Conservation (phyloP, 2,113 vertebrate genomes). For the Mesitornis unicolor region DNA sequence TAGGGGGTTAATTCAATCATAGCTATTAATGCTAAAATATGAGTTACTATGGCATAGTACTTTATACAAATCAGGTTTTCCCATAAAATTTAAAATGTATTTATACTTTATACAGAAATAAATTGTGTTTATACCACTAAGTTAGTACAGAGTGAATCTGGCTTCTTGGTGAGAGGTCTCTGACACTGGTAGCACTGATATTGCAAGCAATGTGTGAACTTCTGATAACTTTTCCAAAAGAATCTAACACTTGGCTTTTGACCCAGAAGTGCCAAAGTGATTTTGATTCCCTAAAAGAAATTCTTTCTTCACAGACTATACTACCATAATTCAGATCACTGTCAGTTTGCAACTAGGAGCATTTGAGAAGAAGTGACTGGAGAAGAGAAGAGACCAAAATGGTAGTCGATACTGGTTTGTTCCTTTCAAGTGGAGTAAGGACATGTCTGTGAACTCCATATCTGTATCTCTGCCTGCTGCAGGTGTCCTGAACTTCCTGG, state of each 20-base stretch:
- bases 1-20: not conserved
- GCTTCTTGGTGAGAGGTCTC: not conserved
- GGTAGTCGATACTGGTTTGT: not conserved
- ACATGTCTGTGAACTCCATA: not conserved
- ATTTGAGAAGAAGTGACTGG: not conserved
- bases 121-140: not conserved
- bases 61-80: not conserved
- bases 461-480: not conserved
- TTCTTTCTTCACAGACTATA: not conserved
- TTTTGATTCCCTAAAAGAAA: conserved; percentile 6
- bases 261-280: not conserved
- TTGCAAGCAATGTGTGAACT: not conserved
- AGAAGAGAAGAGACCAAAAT: not conserved
- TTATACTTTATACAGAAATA: not conserved
- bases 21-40: not conserved
- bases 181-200: not conserved
- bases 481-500: not conserved
- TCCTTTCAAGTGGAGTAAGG: conserved; percentile 1
- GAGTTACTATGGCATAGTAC: not conserved
- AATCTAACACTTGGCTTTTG: conserved; percentile 6
- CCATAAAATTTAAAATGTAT: not conserved
- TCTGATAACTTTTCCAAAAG: not conserved
- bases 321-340: not conserved
- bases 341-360: not conserved
- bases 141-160: not conserved